phyloP scores from a whole-genome alignment of 1,140 invertebrate genomes.

The Adoxophyes honmai region DNA sequence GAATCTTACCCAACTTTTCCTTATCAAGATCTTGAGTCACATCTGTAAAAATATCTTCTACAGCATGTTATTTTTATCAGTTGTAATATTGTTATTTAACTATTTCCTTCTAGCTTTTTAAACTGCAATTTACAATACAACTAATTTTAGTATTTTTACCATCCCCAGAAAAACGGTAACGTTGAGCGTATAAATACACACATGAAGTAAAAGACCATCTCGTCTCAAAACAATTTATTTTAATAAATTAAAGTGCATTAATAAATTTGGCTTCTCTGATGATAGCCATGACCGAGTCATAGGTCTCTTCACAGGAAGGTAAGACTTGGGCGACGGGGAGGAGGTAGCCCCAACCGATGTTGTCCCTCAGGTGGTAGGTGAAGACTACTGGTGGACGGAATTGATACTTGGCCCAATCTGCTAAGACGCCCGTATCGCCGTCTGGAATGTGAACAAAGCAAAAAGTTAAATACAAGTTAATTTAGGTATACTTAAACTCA shows the following conservation, averaged over 20 bases:
- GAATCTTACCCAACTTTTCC: too few species aligned
- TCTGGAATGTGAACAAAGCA: slow-evolving; percentile 31
- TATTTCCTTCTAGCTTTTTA: too few species aligned
- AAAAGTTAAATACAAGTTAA: too few species aligned
- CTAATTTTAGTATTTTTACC: too few species aligned
- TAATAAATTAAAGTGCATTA: slow-evolving; percentile 38
- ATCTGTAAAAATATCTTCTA: too few species aligned
- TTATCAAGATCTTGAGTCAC: too few species aligned
- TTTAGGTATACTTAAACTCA: too few species aligned
- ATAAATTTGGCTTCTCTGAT: slow-evolving; percentile 70
- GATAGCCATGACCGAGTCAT: slow-evolving; percentile 78
- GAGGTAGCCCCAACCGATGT: slow-evolving; percentile 82
- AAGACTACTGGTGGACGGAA: slow-evolving; percentile 77
- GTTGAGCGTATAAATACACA: neutral
- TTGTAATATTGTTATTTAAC: too few species aligned
- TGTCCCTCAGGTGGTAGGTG: slow-evolving; percentile 80
- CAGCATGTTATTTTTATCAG: too few species aligned
- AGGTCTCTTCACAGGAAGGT: slow-evolving; percentile 82
- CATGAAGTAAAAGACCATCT: neutral
- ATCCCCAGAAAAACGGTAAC: too few species aligned
- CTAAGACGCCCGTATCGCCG: slow-evolving; percentile 57
- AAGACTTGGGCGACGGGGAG: slow-evolving; percentile 83
- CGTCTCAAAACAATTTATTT: slow-evolving; percentile 1
- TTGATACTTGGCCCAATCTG: slow-evolving; percentile 79
- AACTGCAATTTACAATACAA: too few species aligned